Percentiles rank a stretch among this genome's conserved stretches.
Conservation (phyloP, 2,113 vertebrate genomes). For the Hydrochoerus hydrochaeris region DNA sequence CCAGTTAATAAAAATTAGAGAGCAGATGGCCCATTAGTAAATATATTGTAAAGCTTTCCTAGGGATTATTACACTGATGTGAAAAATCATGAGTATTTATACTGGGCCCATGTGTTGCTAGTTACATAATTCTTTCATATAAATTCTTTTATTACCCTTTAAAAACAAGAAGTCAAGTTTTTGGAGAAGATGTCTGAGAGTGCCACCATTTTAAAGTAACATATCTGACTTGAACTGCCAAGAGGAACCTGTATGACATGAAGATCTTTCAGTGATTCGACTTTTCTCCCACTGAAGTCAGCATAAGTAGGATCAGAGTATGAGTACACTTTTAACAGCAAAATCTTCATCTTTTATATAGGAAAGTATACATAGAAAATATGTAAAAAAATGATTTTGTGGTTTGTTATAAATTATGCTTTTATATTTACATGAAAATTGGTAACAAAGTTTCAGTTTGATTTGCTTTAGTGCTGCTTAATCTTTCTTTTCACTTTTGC, state of each 20-base stretch:
- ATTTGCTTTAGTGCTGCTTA: not conserved
- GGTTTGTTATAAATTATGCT: not conserved
- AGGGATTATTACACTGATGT: slow-evolving; percentile 72
- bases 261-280: slow-evolving; percentile 82
- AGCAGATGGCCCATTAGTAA: slow-evolving; percentile 62
- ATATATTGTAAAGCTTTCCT: slow-evolving; percentile 59
- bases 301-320: slow-evolving; percentile 54
- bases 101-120: slow-evolving; percentile 74
- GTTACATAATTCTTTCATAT: slow-evolving; percentile 78
- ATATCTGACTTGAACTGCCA: slow-evolving; percentile 79
- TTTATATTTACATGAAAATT: not conserved
- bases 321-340: slow-evolving; percentile 51
- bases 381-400: not conserved
- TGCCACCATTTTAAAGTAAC: slow-evolving; percentile 77
- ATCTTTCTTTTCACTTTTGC: not conserved
- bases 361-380: slow-evolving; percentile 19
- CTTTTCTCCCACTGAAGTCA: slow-evolving; percentile 79
- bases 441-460: not conserved
- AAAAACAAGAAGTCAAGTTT: slow-evolving; percentile 71
- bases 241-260: slow-evolving; percentile 73
- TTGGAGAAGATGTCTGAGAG: slow-evolving; percentile 76
- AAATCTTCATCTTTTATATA: slow-evolving; percentile 49
- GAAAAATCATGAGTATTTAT: slow-evolving; percentile 78
- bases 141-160: slow-evolving; percentile 78
- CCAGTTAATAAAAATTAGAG: slow-evolving; percentile 68